These are phyloP conservation scores for Gasteruption jaculator DNA, from an alignment of 2,888 invertebrate genomes.

Conservation along the genomic window DNA sequence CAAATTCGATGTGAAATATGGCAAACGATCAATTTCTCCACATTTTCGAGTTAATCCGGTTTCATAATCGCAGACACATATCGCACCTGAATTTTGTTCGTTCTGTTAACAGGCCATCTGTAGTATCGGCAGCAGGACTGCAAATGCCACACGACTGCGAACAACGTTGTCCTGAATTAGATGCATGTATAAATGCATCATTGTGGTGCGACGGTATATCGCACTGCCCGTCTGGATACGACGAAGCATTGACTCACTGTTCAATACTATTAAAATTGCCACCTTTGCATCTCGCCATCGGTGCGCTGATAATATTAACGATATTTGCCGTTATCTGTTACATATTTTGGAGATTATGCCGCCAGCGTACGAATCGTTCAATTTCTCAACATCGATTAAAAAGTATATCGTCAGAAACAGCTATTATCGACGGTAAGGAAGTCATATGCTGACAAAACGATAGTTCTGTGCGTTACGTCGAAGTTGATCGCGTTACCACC, in stretches of 20 bases:
- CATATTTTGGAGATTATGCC: conserved; percentile 52
- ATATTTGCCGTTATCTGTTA: conserved; percentile 40
- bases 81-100: too few relatives aligned
- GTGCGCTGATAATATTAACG: conserved; percentile 49
- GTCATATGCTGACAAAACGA: conserved; percentile 95
- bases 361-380: conserved; percentile 68
- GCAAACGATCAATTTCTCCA: too few relatives aligned
- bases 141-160: conserved; percentile 62
- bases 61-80: too few relatives aligned
- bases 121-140: conserved; percentile 52
- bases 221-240: conserved; percentile 56
- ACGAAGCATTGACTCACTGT: conserved; percentile 75
- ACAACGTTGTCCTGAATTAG: conserved; percentile 50
- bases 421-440: conserved; percentile 80
- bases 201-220: conserved; percentile 54
- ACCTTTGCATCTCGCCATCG: conserved; percentile 64
- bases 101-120: conserved; percentile 40
- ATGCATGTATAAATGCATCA: conserved; percentile 48
- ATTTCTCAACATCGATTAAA: conserved; percentile 76
- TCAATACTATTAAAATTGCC: conserved; percentile 74
- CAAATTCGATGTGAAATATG: too few relatives aligned
- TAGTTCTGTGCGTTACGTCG: conserved; percentile 90
- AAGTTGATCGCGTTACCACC: conserved; percentile 85
- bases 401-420: conserved; percentile 77
- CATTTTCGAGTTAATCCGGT: too few relatives aligned